These are phyloP conservation scores for Nasonia longicornis DNA, from an alignment of 1,140 invertebrate species.

Conservation along the genomic window DNA sequence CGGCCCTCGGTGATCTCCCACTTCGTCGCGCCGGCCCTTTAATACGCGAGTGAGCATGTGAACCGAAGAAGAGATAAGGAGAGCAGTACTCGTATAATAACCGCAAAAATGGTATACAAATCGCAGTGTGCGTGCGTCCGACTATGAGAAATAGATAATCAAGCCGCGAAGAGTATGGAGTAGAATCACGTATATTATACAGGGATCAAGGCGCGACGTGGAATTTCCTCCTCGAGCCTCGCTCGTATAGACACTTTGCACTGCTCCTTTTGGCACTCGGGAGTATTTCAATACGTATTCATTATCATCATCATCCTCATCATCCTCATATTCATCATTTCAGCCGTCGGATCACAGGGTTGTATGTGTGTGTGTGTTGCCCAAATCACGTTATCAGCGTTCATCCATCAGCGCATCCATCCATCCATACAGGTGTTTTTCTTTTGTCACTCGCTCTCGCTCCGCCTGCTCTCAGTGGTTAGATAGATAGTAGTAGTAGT, in stretches of 20 bases:
- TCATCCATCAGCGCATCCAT: background rate
- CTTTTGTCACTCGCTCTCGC: background rate
- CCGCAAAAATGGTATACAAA: background rate
- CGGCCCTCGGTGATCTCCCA: background rate
- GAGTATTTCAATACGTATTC: slow-evolving; percentile 59
- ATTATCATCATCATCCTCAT: slow-evolving; percentile 6
- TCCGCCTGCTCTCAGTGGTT: background rate
- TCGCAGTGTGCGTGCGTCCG: background rate
- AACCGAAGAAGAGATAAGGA: background rate
- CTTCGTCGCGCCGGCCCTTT: background rate
- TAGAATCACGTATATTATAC: background rate
- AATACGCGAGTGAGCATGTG: background rate
- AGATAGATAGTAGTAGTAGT: background rate
- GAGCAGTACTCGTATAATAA: background rate
- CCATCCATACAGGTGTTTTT: background rate
- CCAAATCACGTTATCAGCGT: background rate
- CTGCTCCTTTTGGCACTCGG: slow-evolving; percentile 62
- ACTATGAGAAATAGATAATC: background rate
- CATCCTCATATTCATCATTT: slow-evolving; percentile 41
- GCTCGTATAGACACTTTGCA: slow-evolving; percentile 28
- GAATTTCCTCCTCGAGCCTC: background rate
- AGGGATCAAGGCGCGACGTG: background rate
- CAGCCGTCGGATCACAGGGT: slow-evolving; percentile 54
- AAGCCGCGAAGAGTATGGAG: background rate
- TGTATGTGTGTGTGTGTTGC: background rate